phyloP scores from a whole-genome alignment of 2,797 vertebrate species.

The Urocyon cinereoargenteus region DNA sequence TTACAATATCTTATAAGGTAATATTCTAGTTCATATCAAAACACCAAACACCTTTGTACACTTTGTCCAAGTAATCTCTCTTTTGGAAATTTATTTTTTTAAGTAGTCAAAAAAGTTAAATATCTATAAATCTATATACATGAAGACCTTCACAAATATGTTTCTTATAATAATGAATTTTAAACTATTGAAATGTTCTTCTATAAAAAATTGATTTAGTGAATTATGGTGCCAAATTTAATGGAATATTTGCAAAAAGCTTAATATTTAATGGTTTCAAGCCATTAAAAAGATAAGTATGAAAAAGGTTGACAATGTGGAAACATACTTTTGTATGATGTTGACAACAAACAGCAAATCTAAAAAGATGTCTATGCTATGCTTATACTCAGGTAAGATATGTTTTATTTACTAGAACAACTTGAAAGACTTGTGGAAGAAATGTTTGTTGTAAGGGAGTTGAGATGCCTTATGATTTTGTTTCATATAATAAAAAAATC shows the following conservation, averaged over 20 bases:
- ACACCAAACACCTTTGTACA: neutral
- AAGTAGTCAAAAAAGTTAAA: neutral
- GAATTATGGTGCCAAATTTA: neutral
- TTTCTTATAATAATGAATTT: neutral
- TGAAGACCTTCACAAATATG: neutral
- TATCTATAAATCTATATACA: neutral
- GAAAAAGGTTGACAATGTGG: neutral
- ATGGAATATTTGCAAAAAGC: neutral
- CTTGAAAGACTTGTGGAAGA: neutral
- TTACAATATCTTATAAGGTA: neutral
- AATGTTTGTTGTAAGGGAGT: neutral
- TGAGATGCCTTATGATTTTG: neutral
- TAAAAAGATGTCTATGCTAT: neutral
- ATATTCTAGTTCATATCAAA: neutral
- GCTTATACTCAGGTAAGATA: neutral
- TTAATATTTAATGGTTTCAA: conserved; percentile 4
- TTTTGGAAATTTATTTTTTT: neutral
- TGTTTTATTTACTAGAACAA: neutral
- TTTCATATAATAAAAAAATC: neutral
- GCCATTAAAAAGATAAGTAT: neutral
- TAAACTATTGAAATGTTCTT: neutral
- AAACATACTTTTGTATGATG: neutral
- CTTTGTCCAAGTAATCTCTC: neutral
- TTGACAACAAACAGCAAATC: neutral
- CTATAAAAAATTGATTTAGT: neutral